Evolutionary conservation across 92 coral and sea anemone genomes (phyloP), one percentile per base, ranked within the genome.

Genomic region (Heliopora coerulea): DNA sequence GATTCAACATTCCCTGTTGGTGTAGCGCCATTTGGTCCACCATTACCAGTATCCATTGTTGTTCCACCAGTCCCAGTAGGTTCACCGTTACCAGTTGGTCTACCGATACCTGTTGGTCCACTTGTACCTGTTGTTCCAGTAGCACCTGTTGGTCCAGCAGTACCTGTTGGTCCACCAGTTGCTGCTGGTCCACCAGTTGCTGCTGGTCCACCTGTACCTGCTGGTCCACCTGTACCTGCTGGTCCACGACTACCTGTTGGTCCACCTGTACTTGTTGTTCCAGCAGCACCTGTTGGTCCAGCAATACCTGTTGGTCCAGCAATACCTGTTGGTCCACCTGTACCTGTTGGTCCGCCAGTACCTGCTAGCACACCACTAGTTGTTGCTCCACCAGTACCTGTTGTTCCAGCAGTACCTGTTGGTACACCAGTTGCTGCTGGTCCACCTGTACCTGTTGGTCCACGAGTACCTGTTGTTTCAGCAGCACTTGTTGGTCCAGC

Each of bases 311-410:
- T 28, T 9, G 74, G 58, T 0, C 34, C 30, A 46, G 9, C 30
- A 46, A 28, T 27, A 14, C 29, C 28, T 18, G 73, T 42, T 18
- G 72, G 48, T 7, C 58, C 58, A 50, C 58, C 58, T 27, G 44
- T 17, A 44, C 4, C 18, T 11, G 73, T 33, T 42, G 26, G 46
- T 25, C 75, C 75, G 28, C 60, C 60, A 50, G 50, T 49, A 49
- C 21, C 33, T 15, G 75, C 56, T 12, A 33, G 58, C 12, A 5
- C 42, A 37, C 42, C 42, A 37, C 6, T 37, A 37, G 5, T 37
- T 12, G 42, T 12, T 37, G 42, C 6, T 5, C 42, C 42, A 37
- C 6, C 42, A 37, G 42, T 37, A 37, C 12, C 12, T 37, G 42
- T 12, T 37, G 42, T 5, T 46, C 59, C 25, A 1, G 28, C 75